A percentile compares a stretch with the other conserved stretches of the same genome.
Evolutionary conservation across 1,140 invertebrate species (phyloP).

Genomic region (Vanessa tameamea): DNA sequence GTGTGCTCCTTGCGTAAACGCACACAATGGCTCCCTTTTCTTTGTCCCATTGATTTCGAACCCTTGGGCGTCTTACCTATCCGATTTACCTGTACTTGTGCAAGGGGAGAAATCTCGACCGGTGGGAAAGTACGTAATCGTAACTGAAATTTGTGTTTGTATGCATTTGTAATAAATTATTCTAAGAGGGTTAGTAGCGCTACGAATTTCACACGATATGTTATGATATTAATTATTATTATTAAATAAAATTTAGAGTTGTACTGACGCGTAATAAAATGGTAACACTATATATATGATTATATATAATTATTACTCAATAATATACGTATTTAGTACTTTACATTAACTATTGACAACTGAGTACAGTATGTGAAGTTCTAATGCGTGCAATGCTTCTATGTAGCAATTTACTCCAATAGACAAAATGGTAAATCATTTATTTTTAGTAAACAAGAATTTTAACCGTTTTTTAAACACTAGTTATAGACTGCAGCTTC

Average conservation of each 20-base stretch:
- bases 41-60: constrained; percentile 70
- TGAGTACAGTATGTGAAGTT: too few species aligned
- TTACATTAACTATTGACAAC: too few species aligned
- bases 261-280: background rate
- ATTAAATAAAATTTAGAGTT: constrained; percentile 38
- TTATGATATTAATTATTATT: constrained; percentile 48
- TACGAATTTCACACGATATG: constrained; percentile 68
- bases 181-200: constrained; percentile 58
- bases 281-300: too few species aligned
- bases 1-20: constrained; percentile 72
- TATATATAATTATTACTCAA: too few species aligned
- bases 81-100: constrained; percentile 67
- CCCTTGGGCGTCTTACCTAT: constrained; percentile 75
- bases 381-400: too few species aligned
- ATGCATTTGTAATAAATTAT: constrained; percentile 58
- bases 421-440: too few species aligned
- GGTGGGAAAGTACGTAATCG: constrained; percentile 72
- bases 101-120: constrained; percentile 68
- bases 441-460: too few species aligned
- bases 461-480: too few species aligned
- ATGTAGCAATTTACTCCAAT: too few species aligned
- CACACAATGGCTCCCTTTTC: constrained; percentile 70
- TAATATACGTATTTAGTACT: too few species aligned
- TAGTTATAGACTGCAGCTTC: too few species aligned
- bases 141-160: constrained; percentile 71